Base-by-base conservation (phyloP, 2,888 invertebrate species). In the Branchipolynoe longqiensis region DNA sequence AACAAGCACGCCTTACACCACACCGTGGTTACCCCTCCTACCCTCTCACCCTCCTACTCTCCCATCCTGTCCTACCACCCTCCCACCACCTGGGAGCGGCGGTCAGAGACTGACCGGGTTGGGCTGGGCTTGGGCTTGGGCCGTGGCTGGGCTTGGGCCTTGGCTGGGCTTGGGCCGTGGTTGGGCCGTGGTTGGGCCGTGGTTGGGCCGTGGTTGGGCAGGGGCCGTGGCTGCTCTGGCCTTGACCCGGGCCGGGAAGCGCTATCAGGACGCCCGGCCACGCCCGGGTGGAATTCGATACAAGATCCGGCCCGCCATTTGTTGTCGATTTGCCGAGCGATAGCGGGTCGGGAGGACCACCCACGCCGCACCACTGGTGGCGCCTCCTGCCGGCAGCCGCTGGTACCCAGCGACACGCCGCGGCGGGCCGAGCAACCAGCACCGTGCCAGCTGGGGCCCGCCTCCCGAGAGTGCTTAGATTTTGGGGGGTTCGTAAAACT, bases 301-400 rank as follows among this genome's bases (percentile, higher is more conserved):
- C 78, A 2, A 48, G 78, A 78, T 78, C 78, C 78, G 54, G 40
- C 48, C 48, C n/a, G 28, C 48, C 78, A 78, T 78, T 78, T 78
- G 78, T 78, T 78, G 78, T 78, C 41, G 78, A 78, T 78, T 78
- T 78, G 78, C 78, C 78, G 31, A 28, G 41, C 25, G 78, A 78
- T 78, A 78, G 78, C 25, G 48, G 41, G 78, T 22, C 78, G 31
- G 78, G 78, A 14, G 78, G 78, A 78, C 78, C 78, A 78, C 78
- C 78, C 48, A 78, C 78, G n/a, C 28, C 48, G 78, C 78, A 12
- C 14, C n/a, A 62, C n/a, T n/a, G n/a, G 40, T 8, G 40, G 1
- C 73, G 28, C n/a, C 2, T 18, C 73, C 31, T n/a, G 28, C 41
- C 28, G 54, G 48, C 48, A 8, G 48, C 78, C 54, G 54, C 78